Conservation (phyloP, 1,140 invertebrate genomes). For the Aphelenchoides avenae region DNA sequence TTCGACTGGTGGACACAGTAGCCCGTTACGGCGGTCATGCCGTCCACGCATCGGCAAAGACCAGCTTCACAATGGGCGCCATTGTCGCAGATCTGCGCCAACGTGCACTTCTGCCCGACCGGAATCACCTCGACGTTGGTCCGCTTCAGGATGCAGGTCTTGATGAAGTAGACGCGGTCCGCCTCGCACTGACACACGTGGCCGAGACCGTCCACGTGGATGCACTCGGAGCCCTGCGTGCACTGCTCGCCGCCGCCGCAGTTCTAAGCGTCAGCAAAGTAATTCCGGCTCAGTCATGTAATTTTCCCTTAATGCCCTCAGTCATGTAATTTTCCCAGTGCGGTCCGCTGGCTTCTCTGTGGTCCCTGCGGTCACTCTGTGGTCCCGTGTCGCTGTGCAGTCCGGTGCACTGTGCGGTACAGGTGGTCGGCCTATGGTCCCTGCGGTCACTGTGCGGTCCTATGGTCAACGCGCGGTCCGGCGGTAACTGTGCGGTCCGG, state of each 20-base stretch:
- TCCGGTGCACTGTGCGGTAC: no score
- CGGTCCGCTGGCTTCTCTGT: no score
- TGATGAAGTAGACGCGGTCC: conserved; percentile 24
- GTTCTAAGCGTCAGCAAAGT: conserved; percentile 22
- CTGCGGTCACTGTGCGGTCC: no score
- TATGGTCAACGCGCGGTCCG: no score
- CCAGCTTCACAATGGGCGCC: conserved; percentile 35
- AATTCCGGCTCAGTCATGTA: background rate
- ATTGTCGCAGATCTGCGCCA: conserved; percentile 39
- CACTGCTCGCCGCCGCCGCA: conserved; percentile 23
- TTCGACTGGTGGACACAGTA: conserved; percentile 23
- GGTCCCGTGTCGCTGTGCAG: no score
- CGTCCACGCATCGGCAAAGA: conserved; percentile 28
- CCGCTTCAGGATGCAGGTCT: conserved; percentile 32
- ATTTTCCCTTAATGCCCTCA: no score
- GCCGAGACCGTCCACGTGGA: conserved; percentile 27
- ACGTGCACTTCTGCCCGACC: conserved; percentile 30
- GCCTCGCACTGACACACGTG: conserved; percentile 34
- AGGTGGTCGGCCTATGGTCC: no score
- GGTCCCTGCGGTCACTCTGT: no score
- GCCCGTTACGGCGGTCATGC: conserved; percentile 20
- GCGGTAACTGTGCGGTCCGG: no score
- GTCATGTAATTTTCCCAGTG: no score
- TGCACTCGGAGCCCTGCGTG: conserved; percentile 26
- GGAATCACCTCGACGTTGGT: conserved; percentile 23